These are phyloP conservation scores for Labeo rohita DNA, from an alignment of 2,113 vertebrate genomes.

Conservation along the genomic window DNA sequence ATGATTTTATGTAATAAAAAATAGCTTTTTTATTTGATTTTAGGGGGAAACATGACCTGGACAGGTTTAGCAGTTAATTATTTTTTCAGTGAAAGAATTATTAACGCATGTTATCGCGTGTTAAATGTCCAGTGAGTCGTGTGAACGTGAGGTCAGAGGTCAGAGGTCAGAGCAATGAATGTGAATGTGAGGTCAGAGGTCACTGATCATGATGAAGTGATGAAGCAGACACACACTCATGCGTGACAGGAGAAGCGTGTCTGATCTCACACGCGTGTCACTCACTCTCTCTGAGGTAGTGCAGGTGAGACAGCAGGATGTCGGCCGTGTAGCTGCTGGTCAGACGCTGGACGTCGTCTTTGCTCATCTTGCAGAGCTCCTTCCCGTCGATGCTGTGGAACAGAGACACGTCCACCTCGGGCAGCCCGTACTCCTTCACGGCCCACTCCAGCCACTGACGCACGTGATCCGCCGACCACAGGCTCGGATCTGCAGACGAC, in stretches of 20 bases:
- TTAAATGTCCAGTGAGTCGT: not conserved
- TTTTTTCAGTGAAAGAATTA: not conserved
- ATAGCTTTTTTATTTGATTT: not conserved
- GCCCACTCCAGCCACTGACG: conserved; percentile 92
- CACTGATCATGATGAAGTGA: not conserved
- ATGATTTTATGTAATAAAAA: not conserved
- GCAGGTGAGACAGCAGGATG: conserved; percentile 89
- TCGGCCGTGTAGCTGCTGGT: conserved; percentile 88
- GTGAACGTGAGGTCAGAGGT: conserved; percentile 15
- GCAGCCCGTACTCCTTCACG: conserved; percentile 84
- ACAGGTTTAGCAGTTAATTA: no score
- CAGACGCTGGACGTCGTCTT: conserved; percentile 87
- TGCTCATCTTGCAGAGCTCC: conserved; percentile 89
- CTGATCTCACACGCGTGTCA: not conserved
- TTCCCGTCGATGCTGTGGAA: conserved; percentile 89
- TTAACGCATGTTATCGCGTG: not conserved
- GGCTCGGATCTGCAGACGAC: conserved; percentile 77
- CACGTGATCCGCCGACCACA: conserved; percentile 88
- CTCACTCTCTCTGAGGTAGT: conserved; percentile 96
- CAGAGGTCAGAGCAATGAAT: not conserved
- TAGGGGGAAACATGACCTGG: not conserved
- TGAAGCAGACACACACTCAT: not conserved
- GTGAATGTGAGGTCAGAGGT: not conserved
- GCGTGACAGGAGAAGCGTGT: no score
- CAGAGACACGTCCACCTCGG: conserved; percentile 81